Evolutionary conservation across 2,797 vertebrate genomes (phyloP).

Genomic region (Rhinoraja longicauda): DNA sequence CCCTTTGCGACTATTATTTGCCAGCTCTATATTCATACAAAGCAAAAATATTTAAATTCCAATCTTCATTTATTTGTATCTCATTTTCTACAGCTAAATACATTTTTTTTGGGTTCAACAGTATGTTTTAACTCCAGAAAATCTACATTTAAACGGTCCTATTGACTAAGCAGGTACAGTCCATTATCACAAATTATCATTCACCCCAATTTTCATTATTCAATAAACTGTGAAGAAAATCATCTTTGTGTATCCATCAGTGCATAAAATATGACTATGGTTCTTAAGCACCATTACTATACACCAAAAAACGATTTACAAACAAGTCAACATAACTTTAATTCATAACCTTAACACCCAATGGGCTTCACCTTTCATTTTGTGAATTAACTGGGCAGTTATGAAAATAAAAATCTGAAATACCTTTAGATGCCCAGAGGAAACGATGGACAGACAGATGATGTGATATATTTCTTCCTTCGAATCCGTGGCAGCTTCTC

Average conservation of each 20-base stretch:
- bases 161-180: background rate
- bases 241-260: background rate
- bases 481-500: conserved; percentile 91
- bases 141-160: background rate
- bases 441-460: conserved; percentile 94
- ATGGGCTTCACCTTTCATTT: conserved; percentile 84
- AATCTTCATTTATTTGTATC: conserved; percentile 12
- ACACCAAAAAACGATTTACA: conserved; percentile 46
- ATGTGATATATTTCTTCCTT: conserved; percentile 92
- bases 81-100: conserved; percentile 3
- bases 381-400: conserved; percentile 67
- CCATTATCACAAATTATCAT: conserved; percentile 1
- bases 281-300: conserved; percentile 6
- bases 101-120: conserved; percentile 4
- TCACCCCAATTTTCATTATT: background rate
- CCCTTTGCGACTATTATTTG: background rate
- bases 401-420: conserved; percentile 82
- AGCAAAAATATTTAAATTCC: background rate
- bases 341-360: conserved; percentile 67
- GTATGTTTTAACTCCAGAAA: background rate
- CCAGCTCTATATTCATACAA: background rate
- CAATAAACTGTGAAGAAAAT: conserved; percentile 18
- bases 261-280: conserved; percentile 13
- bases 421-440: conserved; percentile 98
- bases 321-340: conserved; percentile 63